Conservation (phyloP, 2,888 invertebrate species). For the Galeruca laticollis region DNA sequence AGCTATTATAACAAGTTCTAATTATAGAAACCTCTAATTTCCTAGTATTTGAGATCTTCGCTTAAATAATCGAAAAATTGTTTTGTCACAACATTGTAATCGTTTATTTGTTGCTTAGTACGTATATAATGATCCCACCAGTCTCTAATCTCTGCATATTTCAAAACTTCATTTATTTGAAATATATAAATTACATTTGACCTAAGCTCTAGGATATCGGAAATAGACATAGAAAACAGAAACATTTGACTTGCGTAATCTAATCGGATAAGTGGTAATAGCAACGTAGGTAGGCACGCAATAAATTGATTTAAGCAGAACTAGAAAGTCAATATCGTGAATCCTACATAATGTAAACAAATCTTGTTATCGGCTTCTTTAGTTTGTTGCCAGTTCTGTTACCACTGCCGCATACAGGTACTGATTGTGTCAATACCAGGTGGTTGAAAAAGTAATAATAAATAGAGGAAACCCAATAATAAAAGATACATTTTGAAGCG, state of each 20-base stretch:
- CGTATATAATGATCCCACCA: no score
- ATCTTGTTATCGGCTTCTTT: constrained; percentile 33
- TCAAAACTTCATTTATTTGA: neutral
- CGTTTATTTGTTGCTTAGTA: no score
- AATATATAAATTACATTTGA: constrained; percentile 1
- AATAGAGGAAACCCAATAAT: no score
- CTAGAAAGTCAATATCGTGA: constrained; percentile 23
- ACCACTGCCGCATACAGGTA: neutral
- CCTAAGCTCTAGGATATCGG: neutral
- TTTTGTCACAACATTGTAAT: no score
- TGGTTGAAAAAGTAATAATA: no score
- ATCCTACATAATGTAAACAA: constrained; percentile 35
- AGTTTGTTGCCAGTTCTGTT: no score
- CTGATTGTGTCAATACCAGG: neutral
- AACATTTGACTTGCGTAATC: constrained; percentile 8
- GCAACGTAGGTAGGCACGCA: constrained; percentile 8
- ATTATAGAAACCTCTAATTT: no score
- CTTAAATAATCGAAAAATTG: no score
- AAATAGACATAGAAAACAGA: neutral
- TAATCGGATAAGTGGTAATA: constrained; percentile 12
- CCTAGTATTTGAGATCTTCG: no score
- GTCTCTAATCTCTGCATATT: neutral
- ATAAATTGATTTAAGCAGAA: constrained; percentile 11
- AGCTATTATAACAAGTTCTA: no score
- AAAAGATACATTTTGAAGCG: no score